Conservation (phyloP, 2,113 vertebrate species). For the Cyprinus carpio region DNA sequence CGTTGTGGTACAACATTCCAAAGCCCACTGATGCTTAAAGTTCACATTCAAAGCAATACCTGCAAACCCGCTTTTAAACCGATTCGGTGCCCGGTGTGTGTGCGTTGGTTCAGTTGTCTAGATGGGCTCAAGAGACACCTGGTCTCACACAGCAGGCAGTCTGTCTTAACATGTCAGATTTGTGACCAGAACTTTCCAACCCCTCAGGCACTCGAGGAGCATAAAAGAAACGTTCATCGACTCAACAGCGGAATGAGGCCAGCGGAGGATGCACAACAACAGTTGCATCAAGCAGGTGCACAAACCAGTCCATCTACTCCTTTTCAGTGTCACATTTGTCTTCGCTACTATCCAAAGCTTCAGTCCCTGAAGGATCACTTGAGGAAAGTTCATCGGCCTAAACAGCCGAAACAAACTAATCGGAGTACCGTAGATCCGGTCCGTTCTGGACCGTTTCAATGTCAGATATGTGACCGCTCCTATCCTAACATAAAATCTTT, state of each 20-base stretch:
- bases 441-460: conserved; percentile 42
- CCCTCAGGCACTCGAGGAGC: conserved; percentile 73
- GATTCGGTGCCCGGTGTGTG: conserved; percentile 73
- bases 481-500: conserved; percentile 51
- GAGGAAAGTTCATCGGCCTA: conserved; percentile 55
- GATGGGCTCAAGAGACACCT: conserved; percentile 77
- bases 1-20: conserved; percentile 72
- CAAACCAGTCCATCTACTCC: conserved; percentile 44
- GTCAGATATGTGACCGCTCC: conserved; percentile 46
- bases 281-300: not conserved
- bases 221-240: conserved; percentile 70
- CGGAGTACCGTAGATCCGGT: not conserved
- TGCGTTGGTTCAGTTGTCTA: conserved; percentile 73
- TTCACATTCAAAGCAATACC: conserved; percentile 72
- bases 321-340: conserved; percentile 58
- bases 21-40: conserved; percentile 67
- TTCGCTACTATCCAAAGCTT: conserved; percentile 57
- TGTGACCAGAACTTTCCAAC: conserved; percentile 72
- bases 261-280: conserved; percentile 17
- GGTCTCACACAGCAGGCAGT: conserved; percentile 71
- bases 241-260: not conserved
- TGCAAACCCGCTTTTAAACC: conserved; percentile 74
- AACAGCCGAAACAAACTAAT: not conserved
- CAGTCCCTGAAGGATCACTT: conserved; percentile 58
- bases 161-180: conserved; percentile 67